Evolutionary conservation across 35 echinoderm and acorn worm genomes (phyloP).

Genomic region (Ptychodera flava): DNA sequence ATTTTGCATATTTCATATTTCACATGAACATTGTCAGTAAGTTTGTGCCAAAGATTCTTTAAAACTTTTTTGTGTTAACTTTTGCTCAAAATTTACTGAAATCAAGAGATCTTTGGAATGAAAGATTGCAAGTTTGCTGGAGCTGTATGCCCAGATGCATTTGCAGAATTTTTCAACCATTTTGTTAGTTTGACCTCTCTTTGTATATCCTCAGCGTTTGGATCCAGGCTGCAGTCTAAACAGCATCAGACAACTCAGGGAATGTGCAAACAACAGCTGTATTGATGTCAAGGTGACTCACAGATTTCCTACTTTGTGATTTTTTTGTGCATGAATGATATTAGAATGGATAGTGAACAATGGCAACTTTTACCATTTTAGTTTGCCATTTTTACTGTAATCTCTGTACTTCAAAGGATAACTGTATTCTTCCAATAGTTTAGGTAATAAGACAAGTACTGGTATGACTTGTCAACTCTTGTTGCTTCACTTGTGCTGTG

Average conservation of each 20-base stretch:
- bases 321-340: not conserved
- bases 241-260: constrained; percentile 90
- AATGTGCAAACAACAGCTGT: constrained; percentile 59
- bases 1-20: no score
- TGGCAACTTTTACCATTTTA: not conserved
- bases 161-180: not conserved
- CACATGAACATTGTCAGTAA: no score
- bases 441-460: no score
- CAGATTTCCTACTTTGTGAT: not conserved
- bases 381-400: constrained; percentile 49
- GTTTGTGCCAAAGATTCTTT: no score
- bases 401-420: no score
- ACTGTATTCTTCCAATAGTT: no score
- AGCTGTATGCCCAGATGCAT: not conserved
- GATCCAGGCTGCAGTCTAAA: constrained; percentile 53
- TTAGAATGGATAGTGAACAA: not conserved
- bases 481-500: no score
- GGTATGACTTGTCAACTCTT: no score
- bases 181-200: no score
- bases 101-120: not conserved
- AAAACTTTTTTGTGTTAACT: no score
- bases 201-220: constrained; percentile 23
- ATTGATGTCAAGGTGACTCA: constrained; percentile 60
- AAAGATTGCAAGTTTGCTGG: not conserved
- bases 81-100: not conserved